These are phyloP conservation scores for Orestias chungarensis DNA, from an alignment of 2,797 vertebrate genomes.

Conservation along the genomic window DNA sequence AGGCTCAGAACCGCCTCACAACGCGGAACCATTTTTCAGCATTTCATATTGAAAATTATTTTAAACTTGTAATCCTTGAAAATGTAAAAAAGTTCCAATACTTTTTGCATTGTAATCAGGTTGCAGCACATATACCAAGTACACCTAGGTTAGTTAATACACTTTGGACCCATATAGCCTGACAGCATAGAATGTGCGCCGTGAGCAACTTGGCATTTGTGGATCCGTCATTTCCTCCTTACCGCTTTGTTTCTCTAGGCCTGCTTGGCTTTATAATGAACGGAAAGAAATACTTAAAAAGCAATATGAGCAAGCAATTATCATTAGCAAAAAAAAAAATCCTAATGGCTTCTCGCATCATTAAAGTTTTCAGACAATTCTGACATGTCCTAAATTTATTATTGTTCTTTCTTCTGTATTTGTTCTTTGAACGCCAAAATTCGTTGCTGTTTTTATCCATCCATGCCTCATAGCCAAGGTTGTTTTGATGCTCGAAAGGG, in stretches of 20 bases:
- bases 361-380: slow-evolving; percentile 55
- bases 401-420: slow-evolving; percentile 13
- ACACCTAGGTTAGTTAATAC: neutral
- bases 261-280: slow-evolving; percentile 64
- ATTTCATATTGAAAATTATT: no score
- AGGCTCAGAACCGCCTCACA: no score
- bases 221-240: slow-evolving; percentile 46
- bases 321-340: slow-evolving; percentile 61
- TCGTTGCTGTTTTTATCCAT: slow-evolving; percentile 17
- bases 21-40: no score
- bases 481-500: slow-evolving; percentile 16
- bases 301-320: slow-evolving; percentile 55
- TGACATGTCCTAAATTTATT: slow-evolving; percentile 39
- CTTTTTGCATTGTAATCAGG: neutral
- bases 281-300: slow-evolving; percentile 68
- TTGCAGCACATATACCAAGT: neutral
- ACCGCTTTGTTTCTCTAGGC: slow-evolving; percentile 48
- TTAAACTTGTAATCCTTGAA: neutral
- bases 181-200: slow-evolving; percentile 31
- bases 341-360: slow-evolving; percentile 60
- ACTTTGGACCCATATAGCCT: neutral
- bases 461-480: neutral
- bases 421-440: neutral
- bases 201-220: slow-evolving; percentile 29
- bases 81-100: neutral